Conservation (phyloP, 2,797 vertebrate genomes). For the Pantherophis alleghaniensis region DNA sequence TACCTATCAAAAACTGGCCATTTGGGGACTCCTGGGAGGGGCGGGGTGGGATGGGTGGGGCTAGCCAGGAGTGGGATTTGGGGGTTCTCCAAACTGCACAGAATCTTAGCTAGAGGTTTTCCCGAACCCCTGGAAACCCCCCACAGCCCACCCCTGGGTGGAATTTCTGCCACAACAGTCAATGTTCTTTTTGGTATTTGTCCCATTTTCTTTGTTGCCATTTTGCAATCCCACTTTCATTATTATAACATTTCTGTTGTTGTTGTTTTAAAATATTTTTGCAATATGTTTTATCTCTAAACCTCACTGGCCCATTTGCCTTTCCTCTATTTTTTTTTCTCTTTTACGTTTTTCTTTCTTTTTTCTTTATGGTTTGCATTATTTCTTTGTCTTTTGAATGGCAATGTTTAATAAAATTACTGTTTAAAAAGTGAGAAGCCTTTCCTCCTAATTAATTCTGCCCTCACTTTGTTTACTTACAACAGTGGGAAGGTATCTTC, state of each 20-base stretch:
- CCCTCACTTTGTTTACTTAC: not conserved
- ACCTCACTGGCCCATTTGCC: not conserved
- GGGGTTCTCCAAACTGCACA: too few relatives aligned
- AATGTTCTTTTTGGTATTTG: not conserved
- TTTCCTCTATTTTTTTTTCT: not conserved
- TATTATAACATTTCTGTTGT: not conserved
- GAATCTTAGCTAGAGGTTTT: too few relatives aligned
- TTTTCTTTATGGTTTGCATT: not conserved
- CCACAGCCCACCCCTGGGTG: not conserved
- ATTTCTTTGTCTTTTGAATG: not conserved
- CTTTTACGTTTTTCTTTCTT: not conserved
- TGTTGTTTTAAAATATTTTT: not conserved
- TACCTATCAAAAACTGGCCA: too few relatives aligned
- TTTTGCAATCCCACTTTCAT: not conserved
- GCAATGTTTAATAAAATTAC: not conserved
- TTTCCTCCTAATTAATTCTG: constrained; percentile 5
- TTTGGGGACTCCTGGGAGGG: too few relatives aligned
- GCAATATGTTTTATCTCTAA: not conserved
- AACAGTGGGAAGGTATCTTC: not conserved
- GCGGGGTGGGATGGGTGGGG: too few relatives aligned
- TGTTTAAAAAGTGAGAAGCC: not conserved
- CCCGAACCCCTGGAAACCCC: too few relatives aligned
- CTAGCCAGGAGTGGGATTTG: too few relatives aligned
- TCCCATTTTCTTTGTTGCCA: not conserved
- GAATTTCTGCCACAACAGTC: not conserved